phyloP scores from a whole-genome alignment of 2,797 vertebrate genomes.

The Rhodeus uyekii region DNA sequence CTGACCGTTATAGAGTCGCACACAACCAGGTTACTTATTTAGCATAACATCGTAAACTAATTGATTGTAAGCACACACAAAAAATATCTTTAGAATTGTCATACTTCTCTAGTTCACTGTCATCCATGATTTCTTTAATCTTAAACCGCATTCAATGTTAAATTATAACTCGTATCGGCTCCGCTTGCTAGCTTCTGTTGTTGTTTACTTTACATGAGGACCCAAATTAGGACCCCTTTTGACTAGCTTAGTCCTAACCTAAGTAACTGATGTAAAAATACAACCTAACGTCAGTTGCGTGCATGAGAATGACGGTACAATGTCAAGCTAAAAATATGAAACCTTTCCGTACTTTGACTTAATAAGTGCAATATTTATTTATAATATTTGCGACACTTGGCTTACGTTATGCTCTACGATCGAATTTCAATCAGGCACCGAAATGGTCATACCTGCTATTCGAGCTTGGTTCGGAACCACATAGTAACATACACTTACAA shows the following conservation, averaged over 20 bases:
- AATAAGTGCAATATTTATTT: background rate
- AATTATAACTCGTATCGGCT: background rate
- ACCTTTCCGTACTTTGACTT: background rate
- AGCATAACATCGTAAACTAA: background rate
- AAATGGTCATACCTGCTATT: background rate
- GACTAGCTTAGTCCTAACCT: background rate
- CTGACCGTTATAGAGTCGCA: background rate
- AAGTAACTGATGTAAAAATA: background rate
- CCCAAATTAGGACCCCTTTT: constrained; percentile 65
- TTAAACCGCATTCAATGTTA: background rate
- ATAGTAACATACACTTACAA: background rate
- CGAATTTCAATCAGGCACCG: constrained; percentile 59
- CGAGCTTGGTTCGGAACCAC: background rate
- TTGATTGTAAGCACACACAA: background rate
- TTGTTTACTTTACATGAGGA: constrained; percentile 66
- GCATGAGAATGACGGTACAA: background rate
- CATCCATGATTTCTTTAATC: constrained; percentile 63
- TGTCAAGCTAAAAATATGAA: background rate
- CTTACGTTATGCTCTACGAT: background rate
- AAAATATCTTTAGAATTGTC: constrained; percentile 12
- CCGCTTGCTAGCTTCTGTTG: background rate
- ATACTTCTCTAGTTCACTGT: constrained; percentile 77
- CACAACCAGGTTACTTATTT: background rate
- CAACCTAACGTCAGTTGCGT: background rate
- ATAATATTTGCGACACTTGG: background rate